Evolutionary conservation across 2,888 invertebrate species (phyloP), one percentile per base, ranked within the genome.

Genomic region (Ecliptopera silaceata): DNA sequence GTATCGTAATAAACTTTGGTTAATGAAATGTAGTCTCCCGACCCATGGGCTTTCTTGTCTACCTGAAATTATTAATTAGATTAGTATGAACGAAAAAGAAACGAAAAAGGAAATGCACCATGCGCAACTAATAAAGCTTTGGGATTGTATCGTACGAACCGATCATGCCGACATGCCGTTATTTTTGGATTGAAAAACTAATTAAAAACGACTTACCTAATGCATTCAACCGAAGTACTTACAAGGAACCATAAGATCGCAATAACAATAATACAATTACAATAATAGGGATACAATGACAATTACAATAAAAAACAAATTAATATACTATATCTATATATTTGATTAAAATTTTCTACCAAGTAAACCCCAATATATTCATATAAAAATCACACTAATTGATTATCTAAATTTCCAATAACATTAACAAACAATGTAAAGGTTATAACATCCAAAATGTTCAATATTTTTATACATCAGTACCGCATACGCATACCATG

Each of bases 361-460:
- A 87, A 87, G 80, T 88, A 89, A 89, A 88, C 89, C 90, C 91
- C 89, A 86, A 91, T 90, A 91, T 90, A 91, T 90, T 89, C 89
- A 91, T 91, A 91, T 90, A 90, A 91, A 88, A 91, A 89, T 90
- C 90, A 89, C 90, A 85, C 90, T 88, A 90, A 80, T 81, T 73
- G 79, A 82, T 81, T 76, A 87, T 79, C 85, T 88, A 86, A 73
- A 79, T 59, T 65, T 80, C 82, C 86, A 89, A 90, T 89, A 90
- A 90, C 81, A 91, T 90, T 88, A 90, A 88, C 88, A 89, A 90
- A 88, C 88, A 89, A 86, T 86, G 80, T 85, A 83, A 82, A 75
- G 66, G 74, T 65, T 66, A 74, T 79, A 83, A 85, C 84, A 80
- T 84, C 77, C 75, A 77, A 77, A 78, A 83, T 79, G 49, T 63